A percentile compares a stretch with the other conserved stretches of the same genome.
These are phyloP conservation scores for Aldabrachelys gigantea DNA, from an alignment of 2,113 vertebrate species.

Conservation along the genomic window DNA sequence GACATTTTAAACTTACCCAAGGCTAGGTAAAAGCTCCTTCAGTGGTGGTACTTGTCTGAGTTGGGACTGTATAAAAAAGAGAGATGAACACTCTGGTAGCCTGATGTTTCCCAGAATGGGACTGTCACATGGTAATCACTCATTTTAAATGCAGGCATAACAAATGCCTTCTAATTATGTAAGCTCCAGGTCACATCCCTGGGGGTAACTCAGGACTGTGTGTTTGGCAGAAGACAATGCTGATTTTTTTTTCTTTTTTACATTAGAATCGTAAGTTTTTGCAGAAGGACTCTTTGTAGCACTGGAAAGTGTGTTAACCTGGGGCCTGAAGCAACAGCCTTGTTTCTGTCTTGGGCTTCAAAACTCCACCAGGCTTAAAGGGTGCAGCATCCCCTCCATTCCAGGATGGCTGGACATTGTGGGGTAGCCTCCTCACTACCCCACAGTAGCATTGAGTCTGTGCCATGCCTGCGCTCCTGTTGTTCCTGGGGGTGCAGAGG, in stretches of 20 bases:
- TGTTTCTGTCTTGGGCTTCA: neutral
- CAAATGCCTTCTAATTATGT: conserved; percentile 81
- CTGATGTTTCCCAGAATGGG: conserved; percentile 71
- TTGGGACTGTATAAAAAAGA: conserved; percentile 62
- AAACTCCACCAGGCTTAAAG: neutral
- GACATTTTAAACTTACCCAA: conserved; percentile 77
- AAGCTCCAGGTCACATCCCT: conserved; percentile 80
- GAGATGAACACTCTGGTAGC: conserved; percentile 50
- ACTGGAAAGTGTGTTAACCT: neutral
- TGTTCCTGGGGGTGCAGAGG: neutral
- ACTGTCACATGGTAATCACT: conserved; percentile 78
- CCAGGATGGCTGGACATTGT: neutral
- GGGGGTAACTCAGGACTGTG: conserved; percentile 69
- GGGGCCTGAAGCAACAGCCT: fast-evolving
- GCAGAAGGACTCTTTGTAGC: neutral
- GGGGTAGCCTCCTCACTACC: fast-evolving
- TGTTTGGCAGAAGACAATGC: conserved; percentile 41
- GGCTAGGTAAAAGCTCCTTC: conserved; percentile 69
- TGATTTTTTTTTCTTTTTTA: conserved; percentile 26
- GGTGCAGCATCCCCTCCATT: neutral
- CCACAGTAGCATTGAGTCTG: fast-evolving
- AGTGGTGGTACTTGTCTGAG: conserved; percentile 44
- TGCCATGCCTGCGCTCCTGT: neutral
- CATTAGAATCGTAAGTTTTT: conserved; percentile 39
- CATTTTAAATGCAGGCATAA: conserved; percentile 77